Percentiles rank a stretch among this genome's conserved stretches.
These are phyloP conservation scores for Platygyra sinensis DNA, from an alignment of 64 coral and sea anemone genomes.

Conservation along the genomic window DNA sequence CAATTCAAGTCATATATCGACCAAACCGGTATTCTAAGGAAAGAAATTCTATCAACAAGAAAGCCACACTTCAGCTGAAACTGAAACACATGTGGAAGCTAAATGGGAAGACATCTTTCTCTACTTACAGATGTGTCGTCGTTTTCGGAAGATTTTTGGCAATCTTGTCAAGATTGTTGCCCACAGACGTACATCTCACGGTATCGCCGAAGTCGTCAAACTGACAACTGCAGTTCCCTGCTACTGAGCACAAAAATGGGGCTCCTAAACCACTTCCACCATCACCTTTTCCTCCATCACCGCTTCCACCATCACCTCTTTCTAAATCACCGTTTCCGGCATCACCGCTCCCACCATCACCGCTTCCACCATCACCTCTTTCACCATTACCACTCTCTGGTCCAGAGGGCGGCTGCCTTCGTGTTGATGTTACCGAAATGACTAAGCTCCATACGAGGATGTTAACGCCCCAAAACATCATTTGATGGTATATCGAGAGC, in stretches of 20 bases:
- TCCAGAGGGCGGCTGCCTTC: neutral
- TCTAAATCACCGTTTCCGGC: neutral
- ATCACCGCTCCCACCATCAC: neutral
- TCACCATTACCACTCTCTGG: too few species aligned
- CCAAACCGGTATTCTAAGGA: too few species aligned
- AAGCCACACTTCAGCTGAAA: neutral
- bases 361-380: too few species aligned
- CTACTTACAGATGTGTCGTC: constrained; percentile 31
- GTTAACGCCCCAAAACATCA: neutral
- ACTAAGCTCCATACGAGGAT: neutral
- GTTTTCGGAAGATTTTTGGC: neutral
- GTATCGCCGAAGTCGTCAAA: neutral
- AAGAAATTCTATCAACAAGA: neutral
- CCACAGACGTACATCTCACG: constrained; percentile 9
- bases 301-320: too few species aligned
- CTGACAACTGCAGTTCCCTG: neutral
- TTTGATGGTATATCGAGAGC: neutral
- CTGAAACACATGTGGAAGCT: neutral
- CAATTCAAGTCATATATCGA: too few species aligned
- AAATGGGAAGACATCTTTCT: neutral
- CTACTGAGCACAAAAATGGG: neutral
- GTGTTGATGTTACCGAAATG: neutral
- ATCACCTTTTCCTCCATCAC: too few species aligned
- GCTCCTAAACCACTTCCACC: too few species aligned
- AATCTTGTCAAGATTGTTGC: neutral